Percentiles rank a stretch among this genome's conserved stretches.
phyloP scores from a whole-genome alignment of 2,888 invertebrate genomes.

The Ypsolopha scabrella region DNA sequence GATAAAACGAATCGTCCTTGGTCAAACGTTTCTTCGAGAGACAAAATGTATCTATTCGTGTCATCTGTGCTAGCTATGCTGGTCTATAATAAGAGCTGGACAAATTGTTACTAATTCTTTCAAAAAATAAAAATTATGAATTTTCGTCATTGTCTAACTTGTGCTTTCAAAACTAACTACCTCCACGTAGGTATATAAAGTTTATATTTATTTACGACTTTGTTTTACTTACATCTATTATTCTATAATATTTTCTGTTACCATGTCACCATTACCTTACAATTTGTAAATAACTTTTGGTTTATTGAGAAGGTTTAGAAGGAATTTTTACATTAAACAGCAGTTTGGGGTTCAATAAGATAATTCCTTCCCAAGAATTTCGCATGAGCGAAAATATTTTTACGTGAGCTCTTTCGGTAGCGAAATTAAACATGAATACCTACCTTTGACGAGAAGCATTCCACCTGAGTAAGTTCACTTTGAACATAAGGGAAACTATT shows the following conservation, averaged over 20 bases:
- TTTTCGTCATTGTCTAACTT: no score
- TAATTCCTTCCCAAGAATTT: conserved; percentile 40
- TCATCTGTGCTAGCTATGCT: no score
- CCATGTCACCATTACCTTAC: no score
- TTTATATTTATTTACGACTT: not conserved
- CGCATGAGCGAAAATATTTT: conserved; percentile 55
- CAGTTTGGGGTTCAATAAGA: not conserved
- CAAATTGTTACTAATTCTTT: no score
- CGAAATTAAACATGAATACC: conserved; percentile 65
- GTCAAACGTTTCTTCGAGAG: no score
- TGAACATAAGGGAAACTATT: conserved; percentile 52
- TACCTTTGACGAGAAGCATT: conserved; percentile 65
- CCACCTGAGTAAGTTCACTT: conserved; percentile 60
- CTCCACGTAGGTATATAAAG: not conserved
- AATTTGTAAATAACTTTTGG: no score
- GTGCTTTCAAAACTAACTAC: no score
- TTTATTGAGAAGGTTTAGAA: no score
- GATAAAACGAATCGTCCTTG: no score
- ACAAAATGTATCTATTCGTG: no score
- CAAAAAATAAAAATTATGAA: no score
- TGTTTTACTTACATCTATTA: not conserved
- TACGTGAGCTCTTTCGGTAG: conserved; percentile 38
- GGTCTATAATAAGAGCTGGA: not conserved
- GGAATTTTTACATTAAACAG: not conserved
- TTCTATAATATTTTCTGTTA: not conserved